These are phyloP conservation scores for Muscicapa comitata DNA, from an alignment of 2,797 vertebrate genomes.

Conservation along the genomic window DNA sequence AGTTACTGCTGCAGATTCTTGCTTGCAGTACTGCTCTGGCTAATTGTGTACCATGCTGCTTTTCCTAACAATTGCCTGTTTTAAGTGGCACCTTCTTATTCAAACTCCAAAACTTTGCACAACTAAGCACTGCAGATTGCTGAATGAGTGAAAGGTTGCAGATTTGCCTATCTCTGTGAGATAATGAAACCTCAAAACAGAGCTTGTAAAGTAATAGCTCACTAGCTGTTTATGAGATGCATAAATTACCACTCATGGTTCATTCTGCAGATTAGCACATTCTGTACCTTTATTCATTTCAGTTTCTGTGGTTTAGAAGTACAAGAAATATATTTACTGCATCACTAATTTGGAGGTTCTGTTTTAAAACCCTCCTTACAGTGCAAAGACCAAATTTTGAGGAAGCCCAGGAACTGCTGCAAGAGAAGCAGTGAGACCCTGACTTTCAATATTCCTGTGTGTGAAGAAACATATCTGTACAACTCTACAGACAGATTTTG, in stretches of 20 bases:
- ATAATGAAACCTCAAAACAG: conserved; percentile 49
- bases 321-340: neutral
- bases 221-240: conserved; percentile 34
- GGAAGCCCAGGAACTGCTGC: neutral
- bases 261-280: conserved; percentile 23
- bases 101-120: neutral
- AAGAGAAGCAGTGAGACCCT: neutral
- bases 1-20: neutral
- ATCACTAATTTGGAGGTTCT: neutral
- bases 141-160: conserved; percentile 45
- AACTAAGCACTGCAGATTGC: conserved; percentile 6
- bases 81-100: neutral
- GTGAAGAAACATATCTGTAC: neutral
- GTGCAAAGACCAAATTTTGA: neutral
- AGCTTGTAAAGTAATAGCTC: conserved; percentile 16
- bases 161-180: conserved; percentile 30
- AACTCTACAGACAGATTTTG: neutral
- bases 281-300: neutral
- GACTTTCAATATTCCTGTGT: neutral
- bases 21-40: neutral
- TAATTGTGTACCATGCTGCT: neutral
- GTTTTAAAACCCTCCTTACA: neutral
- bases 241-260: conserved; percentile 48
- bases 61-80: neutral
- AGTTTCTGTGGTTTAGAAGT: neutral